Conservation (phyloP, 2,797 vertebrate genomes). For the Catamblyrhynchus diadema region DNA sequence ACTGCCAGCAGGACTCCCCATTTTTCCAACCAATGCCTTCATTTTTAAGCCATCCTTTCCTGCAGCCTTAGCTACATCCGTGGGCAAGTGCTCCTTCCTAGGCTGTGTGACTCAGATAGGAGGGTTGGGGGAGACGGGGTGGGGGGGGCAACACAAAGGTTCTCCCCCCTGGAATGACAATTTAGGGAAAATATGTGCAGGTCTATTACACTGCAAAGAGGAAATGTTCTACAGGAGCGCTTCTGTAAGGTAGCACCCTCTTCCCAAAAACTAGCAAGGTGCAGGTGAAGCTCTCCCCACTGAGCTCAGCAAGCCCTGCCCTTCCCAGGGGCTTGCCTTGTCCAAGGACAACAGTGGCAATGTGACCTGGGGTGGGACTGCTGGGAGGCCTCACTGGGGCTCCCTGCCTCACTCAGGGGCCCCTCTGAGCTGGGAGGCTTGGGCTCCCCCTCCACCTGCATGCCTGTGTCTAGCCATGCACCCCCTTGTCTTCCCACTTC, state of each 20-base stretch:
- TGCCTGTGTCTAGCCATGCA: not conserved
- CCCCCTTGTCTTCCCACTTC: not conserved
- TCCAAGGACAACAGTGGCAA: not conserved
- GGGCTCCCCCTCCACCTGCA: not conserved
- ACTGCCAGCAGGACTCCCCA: not conserved
- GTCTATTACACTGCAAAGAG: not conserved
- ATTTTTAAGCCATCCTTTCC: not conserved
- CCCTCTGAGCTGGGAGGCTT: not conserved
- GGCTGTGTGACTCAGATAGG: not conserved
- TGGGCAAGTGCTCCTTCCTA: not conserved
- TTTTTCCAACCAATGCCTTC: not conserved
- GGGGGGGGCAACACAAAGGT: not conserved
- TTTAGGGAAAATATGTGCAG: not conserved
- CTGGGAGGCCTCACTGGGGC: not conserved
- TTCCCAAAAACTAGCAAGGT: not conserved
- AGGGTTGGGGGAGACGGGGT: not conserved
- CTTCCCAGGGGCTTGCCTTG: not conserved
- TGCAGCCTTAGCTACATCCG: rapidly evolving
- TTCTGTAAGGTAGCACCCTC: not conserved
- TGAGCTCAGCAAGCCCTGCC: not conserved
- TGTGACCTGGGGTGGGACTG: not conserved
- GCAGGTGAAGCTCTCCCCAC: not conserved
- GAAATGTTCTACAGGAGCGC: not conserved
- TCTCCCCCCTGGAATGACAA: not conserved
- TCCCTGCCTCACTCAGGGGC: not conserved